A percentile compares a stretch with the other conserved stretches of the same genome.
Conservation (phyloP, 1,140 invertebrate genomes). For the Diabrotica undecimpunctata region DNA sequence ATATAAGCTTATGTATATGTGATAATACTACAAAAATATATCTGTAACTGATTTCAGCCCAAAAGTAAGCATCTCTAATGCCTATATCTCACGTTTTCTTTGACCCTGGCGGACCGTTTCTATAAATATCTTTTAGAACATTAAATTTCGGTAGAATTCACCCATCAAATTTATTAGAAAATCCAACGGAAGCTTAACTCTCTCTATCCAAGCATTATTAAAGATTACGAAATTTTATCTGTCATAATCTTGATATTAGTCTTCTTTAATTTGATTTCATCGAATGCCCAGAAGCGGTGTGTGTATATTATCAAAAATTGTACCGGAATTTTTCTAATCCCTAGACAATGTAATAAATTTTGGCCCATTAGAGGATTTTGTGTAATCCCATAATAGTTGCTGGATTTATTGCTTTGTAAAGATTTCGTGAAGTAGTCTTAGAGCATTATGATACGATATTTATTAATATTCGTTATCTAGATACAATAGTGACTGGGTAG, state of each 20-base stretch:
- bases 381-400: neutral
- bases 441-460: neutral
- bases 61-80: no score
- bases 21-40: no score
- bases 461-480: neutral
- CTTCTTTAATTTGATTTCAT: neutral
- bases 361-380: neutral
- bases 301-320: neutral
- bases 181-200: neutral
- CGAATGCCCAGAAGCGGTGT: neutral
- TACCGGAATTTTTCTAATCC: neutral
- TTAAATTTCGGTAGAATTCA: neutral
- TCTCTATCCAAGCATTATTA: neutral
- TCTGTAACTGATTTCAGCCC: no score
- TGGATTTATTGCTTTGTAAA: neutral
- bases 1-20: no score
- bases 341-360: slow-evolving; percentile 3
- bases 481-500: no score
- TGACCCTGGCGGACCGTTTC: no score
- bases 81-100: no score
- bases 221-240: slow-evolving; percentile 1
- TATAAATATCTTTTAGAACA: no score
- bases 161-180: neutral
- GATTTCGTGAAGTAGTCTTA: neutral
- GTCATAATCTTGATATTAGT: slow-evolving; percentile 2